Evolutionary conservation across 2,888 invertebrate species (phyloP).

Genomic region (Ophion obscuratus): DNA sequence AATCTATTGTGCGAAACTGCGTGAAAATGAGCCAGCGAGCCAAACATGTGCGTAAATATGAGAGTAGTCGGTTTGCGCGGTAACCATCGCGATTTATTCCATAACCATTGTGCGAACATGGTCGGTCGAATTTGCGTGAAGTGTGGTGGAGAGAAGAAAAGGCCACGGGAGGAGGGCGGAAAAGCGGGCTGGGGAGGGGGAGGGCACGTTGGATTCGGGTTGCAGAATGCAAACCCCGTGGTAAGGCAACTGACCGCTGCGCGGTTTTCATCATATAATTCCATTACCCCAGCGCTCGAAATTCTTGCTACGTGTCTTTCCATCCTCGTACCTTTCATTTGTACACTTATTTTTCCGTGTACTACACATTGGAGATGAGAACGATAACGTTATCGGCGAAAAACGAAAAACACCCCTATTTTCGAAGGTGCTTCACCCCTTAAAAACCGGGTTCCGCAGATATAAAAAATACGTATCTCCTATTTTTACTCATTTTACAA

Average conservation of each 20-base stretch:
- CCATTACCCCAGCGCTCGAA: constrained; percentile 78
- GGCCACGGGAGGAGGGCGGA: neutral
- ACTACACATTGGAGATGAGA: too few species aligned
- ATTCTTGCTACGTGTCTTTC: constrained; percentile 61
- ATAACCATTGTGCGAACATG: constrained; percentile 71
- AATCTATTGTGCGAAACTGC: too few species aligned
- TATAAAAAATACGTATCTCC: too few species aligned
- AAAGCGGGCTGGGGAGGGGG: constrained; percentile 3
- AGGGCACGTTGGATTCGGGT: constrained; percentile 62
- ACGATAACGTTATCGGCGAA: too few species aligned
- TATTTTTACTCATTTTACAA: too few species aligned
- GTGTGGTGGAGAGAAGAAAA: constrained; percentile 36
- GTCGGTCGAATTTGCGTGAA: constrained; percentile 36
- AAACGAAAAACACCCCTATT: too few species aligned
- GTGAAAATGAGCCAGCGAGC: neutral
- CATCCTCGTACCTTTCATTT: neutral
- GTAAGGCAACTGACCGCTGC: constrained; percentile 80
- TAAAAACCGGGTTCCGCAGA: too few species aligned
- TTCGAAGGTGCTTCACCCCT: too few species aligned
- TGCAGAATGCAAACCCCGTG: constrained; percentile 77
- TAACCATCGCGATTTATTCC: constrained; percentile 76
- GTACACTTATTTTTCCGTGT: neutral
- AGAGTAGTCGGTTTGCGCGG: constrained; percentile 70
- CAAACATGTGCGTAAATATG: neutral
- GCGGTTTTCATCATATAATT: constrained; percentile 82